A percentile compares a stretch with the other conserved stretches of the same genome.
Conservation (phyloP, 2,113 vertebrate genomes). For the Chionomys nivalis region DNA sequence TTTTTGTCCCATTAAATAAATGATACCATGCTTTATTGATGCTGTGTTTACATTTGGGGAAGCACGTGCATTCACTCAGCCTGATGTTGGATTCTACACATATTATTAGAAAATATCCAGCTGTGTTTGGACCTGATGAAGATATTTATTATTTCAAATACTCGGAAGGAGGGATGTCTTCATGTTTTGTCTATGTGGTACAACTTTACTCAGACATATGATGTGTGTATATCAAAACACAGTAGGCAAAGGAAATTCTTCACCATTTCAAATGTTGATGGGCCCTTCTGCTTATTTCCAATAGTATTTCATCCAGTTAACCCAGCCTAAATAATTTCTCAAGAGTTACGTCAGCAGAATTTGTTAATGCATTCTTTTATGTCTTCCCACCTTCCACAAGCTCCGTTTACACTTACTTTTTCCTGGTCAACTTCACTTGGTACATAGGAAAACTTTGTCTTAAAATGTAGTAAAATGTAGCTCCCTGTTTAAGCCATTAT, state of each 20-base stretch:
- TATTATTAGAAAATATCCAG: conserved; percentile 75
- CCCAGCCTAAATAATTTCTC: conserved; percentile 66
- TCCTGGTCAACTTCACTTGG: conserved; percentile 49
- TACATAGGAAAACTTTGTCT: conserved; percentile 51
- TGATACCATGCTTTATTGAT: conserved; percentile 8
- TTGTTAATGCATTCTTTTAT: conserved; percentile 63
- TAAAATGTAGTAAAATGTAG: conserved; percentile 36
- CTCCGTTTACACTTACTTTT: conserved; percentile 21
- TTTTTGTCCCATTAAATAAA: conserved; percentile 45
- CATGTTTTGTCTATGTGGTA: conserved; percentile 56
- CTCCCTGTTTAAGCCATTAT: conserved; percentile 53
- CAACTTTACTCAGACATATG: conserved; percentile 31
- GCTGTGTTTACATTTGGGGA: conserved; percentile 38
- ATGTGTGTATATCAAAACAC: conserved; percentile 39
- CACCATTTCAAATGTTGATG: conserved; percentile 44
- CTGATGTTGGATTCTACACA: conserved; percentile 32
- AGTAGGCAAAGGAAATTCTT: conserved; percentile 21
- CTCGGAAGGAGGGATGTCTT: conserved; percentile 38
- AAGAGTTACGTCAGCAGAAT: conserved; percentile 60
- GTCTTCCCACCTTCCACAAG: conserved; percentile 64
- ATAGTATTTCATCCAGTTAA: conserved; percentile 36
- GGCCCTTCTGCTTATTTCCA: conserved; percentile 63
- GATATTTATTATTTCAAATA: conserved; percentile 77
- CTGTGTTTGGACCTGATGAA: conserved; percentile 72
- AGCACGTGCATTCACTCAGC: neutral